Evolutionary conservation across 2,888 invertebrate genomes (phyloP), one percentile per base, ranked within the genome.

Genomic region (Dynastes maya): DNA sequence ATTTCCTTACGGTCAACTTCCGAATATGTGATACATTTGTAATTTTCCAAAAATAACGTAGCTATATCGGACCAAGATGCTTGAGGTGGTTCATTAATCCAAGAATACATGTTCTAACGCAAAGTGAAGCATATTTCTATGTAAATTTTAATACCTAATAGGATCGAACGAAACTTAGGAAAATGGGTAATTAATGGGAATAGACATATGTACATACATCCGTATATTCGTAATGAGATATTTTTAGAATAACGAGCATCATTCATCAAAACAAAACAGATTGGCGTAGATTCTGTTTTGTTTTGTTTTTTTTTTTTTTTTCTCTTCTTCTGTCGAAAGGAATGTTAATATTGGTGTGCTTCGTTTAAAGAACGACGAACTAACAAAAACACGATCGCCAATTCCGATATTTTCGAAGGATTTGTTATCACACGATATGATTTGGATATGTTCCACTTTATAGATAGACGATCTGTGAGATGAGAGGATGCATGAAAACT

Each of bases 11-110:
- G 90, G 85, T 95, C 94, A 72, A 91, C 85, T 84, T 92, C 92
- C 58, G 94, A 94, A 82, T 93, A 91, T 13, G 94, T 93, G 83
- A 94, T 89, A 83, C 90, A 91, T 88, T 92, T 92, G 68, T 87
- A 89, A 64, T 88, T 89, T 83, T 91, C 91, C 80, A 90, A 86
- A 85, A 91, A 92, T 71, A 92, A 86, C 67, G 86, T 89, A n/a
- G 91, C 89, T 22, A 89, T 78, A 80, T 91, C 91, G 70, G 87
- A 87, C 91, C 91, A 92, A 84, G 89, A 91, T 77, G 90, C 90
- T 86, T 89, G 89, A 45, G 87, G 87, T 85, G 86, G 84, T 80
- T 82, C 82, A 82, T 88, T 87, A 82, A 89, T 84, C 88, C 88
- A 88, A 82, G 86, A 85, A 83, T 86, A 88, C 88, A 88, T 87